Evolutionary conservation across 2,888 invertebrate species (phyloP), one percentile per base, ranked within the genome.

Genomic region (Chrysotoxum bicinctum): DNA sequence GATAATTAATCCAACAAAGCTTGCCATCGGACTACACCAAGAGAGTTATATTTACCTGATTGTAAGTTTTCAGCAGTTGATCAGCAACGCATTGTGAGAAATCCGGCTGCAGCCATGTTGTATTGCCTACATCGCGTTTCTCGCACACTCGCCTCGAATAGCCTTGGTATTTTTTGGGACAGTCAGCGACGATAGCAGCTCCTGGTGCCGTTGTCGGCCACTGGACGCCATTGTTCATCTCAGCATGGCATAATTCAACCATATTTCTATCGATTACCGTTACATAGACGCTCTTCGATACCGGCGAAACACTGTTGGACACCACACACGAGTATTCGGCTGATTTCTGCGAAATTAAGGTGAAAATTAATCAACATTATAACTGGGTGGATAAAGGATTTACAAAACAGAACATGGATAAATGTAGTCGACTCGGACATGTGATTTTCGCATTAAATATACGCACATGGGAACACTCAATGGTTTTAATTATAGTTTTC

Each of bases 281-380:
- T 87, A 96, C 95, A 89, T 95, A 94, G 89, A 95, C 92, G 90
- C 94, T 92, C 88, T 93, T 93, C 68, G 94, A 95, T 88, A 91
- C 94, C 87, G 93, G 93, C 90, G 87, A 90, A 10, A 92, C 91
- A 89, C 93, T 88, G 92, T 93, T 89, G 90, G 94, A 80, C 0
- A 96, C 96, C 89, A 96, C 94, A 89, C 97, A 97, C 0, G 95
- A 94, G 89, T 96, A 97, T 88, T 95, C 95, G 0, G 95, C 94
- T 0, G 96, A 96, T 94, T 95, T 96, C 95, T 96, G 91, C 16
- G 10, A 56, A 56, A 56, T 32, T 32, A 35, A 56, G 7, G 32
- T 21, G 35, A 37, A 68, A 72, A 52, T 72, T 48, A 60, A 75
- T 75, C 14, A 48, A 52, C 60, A 80, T 56, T 76, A 23, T 26